Conservation (phyloP, 2,797 vertebrate genomes). For the Taenioides sp. region DNA sequence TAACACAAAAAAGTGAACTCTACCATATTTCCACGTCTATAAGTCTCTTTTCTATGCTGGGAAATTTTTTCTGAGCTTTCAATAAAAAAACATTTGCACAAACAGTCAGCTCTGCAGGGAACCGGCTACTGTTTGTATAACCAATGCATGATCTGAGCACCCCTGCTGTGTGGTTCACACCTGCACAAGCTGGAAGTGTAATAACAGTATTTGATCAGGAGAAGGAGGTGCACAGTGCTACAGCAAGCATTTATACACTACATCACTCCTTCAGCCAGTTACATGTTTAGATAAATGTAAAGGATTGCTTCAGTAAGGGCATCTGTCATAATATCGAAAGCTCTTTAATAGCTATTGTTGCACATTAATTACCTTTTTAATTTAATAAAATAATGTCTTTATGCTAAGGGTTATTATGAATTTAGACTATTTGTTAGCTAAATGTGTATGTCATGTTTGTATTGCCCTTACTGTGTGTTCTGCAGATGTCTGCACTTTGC, state of each 20-base stretch:
- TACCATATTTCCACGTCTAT: slow-evolving; percentile 20
- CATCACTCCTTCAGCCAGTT: not conserved
- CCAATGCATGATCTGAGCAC: slow-evolving; percentile 12
- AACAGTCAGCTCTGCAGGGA: slow-evolving; percentile 12
- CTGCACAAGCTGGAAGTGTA: slow-evolving; percentile 18
- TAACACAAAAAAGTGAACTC: slow-evolving; percentile 42
- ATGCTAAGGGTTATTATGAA: too few relatives aligned
- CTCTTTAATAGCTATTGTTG: too few relatives aligned
- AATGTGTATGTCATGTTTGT: too few relatives aligned
- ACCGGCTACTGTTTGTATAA: slow-evolving; percentile 25
- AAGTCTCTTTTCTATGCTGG: slow-evolving; percentile 12
- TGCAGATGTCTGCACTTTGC: too few relatives aligned
- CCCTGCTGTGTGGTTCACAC: not conserved
- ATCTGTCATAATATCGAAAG: not conserved
- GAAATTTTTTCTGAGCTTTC: slow-evolving; percentile 17
- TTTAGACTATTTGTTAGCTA: too few relatives aligned
- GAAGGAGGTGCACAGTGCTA: not conserved
- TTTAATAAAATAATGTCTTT: too few relatives aligned
- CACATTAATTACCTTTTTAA: too few relatives aligned
- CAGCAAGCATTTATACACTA: not conserved
- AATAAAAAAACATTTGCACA: slow-evolving; percentile 21
- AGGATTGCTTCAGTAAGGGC: not conserved
- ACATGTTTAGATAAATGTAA: not conserved
- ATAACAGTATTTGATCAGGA: not conserved
- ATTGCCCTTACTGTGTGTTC: too few relatives aligned